Conservation (phyloP, 2,797 vertebrate species). For the Bryconaethiops microstoma region DNA sequence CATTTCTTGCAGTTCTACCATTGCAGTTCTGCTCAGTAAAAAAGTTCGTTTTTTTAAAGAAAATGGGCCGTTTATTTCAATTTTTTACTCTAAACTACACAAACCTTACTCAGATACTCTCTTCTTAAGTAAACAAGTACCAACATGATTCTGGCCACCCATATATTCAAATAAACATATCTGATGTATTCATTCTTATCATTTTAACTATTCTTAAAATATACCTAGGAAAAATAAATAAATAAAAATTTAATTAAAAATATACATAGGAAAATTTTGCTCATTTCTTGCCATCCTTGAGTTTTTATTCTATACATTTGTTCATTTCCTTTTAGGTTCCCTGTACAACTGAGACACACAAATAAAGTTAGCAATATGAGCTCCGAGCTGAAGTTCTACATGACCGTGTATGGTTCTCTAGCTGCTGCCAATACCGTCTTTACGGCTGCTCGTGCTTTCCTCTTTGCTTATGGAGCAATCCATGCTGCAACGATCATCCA, state of each 20-base stretch:
- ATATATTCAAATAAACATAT: too few relatives aligned
- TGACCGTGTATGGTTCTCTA: conserved; percentile 85
- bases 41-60: not conserved
- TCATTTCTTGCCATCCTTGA: not conserved
- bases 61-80: too few relatives aligned
- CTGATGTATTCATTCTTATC: too few relatives aligned
- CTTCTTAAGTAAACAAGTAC: too few relatives aligned
- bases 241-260: too few relatives aligned
- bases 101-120: not conserved
- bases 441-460: conserved; percentile 85
- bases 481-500: conserved; percentile 84
- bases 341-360: conserved; percentile 21
- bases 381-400: conserved; percentile 84
- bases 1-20: too few relatives aligned
- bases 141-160: too few relatives aligned
- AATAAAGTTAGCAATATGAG: conserved; percentile 66
- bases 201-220: too few relatives aligned
- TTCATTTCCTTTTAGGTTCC: conserved; percentile 57
- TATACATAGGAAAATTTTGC: not conserved
- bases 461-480: conserved; percentile 88
- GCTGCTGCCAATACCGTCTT: conserved; percentile 88
- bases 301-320: not conserved
- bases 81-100: not conserved
- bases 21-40: too few relatives aligned
- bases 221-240: too few relatives aligned